Evolutionary conservation across 2,888 invertebrate genomes (phyloP), one percentile per base, ranked within the genome.

Genomic region (Apocheima hispidaria): DNA sequence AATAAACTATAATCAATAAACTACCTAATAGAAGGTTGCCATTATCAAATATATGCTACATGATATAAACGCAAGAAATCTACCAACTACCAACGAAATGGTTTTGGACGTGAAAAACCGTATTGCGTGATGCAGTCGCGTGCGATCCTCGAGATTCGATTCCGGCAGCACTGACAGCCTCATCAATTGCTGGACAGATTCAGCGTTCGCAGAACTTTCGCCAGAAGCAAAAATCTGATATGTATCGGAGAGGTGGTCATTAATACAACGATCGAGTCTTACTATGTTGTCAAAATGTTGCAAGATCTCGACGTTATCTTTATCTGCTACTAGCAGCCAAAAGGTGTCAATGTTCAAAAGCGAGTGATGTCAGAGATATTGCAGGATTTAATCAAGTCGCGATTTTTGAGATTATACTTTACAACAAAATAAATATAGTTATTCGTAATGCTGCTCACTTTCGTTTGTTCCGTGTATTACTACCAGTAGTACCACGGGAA

Each of bases 161-260:
- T 88, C 85, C 88, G 84, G 83, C 83, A 83, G 69, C 74, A 78
- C 68, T 77, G 83, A 84, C 86, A 83, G 79, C 79, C 75, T 82
- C 85, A 87, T 90, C 88, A 89, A 90, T 91, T 87, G 85, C 79
- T 79, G 84, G 82, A 84, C 84, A 85, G 81, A 85, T 86, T 84
- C 82, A 79, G 74, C 75, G 77, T 87, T 86, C 86, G 82, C 79
- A 74, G 86, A 90, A 91, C 89, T 92, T 91, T 91, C 88, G 84
- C 90, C 86, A 81, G 82, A 78, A 84, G 79, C 86, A 83, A 75
- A 81, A 77, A 72, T 78, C 82, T 79, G 86, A 88, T 88, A 84
- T 80, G 83, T 81, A 87, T 88, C 86, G 72, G 48, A 56, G 52
- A 52, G 65, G 60, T 68, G 62, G 67, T 72, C 74, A 70, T 79